These are phyloP conservation scores for Drosophila watanabei DNA, from an alignment of 1,140 invertebrate genomes.

Conservation along the genomic window DNA sequence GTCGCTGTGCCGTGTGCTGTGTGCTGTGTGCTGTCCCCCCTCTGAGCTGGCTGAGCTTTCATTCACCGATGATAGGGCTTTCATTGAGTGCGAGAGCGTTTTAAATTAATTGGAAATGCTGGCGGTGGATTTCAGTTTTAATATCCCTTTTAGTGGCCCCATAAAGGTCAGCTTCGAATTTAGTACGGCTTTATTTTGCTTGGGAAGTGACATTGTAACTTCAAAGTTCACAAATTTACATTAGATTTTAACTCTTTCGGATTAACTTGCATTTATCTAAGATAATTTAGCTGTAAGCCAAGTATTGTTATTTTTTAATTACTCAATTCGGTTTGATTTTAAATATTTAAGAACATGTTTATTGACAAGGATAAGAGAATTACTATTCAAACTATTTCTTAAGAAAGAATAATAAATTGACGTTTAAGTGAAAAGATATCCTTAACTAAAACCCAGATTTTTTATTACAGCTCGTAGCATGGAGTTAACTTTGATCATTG, in stretches of 20 bases:
- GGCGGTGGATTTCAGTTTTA: constrained; percentile 28
- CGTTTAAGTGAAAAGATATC: not conserved
- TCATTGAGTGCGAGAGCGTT: constrained; percentile 28
- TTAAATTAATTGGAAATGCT: constrained; percentile 43
- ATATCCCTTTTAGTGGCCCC: constrained; percentile 4
- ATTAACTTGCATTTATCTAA: not conserved
- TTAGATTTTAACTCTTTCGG: not conserved
- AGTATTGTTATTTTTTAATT: constrained; percentile 22
- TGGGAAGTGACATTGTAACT: constrained; percentile 14
- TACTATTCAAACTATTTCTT: not conserved
- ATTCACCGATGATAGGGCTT: constrained; percentile 24
- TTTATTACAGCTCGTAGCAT: not conserved
- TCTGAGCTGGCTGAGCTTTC: constrained; percentile 25
- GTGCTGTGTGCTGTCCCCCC: not conserved
- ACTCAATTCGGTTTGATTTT: not conserved
- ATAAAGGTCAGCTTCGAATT: constrained; percentile 21
- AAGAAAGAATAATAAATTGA: constrained; percentile 3
- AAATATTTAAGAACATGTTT: not conserved
- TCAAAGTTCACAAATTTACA: not conserved
- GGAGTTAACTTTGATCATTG: not conserved
- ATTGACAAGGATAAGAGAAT: no score
- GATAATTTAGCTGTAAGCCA: not conserved
- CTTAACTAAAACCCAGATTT: not conserved
- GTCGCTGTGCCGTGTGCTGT: constrained; percentile 3
- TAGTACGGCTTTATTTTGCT: constrained; percentile 11